Conservation (phyloP, 35 echinoderm and acorn worm species). For the Apostichopus japonicus region DNA sequence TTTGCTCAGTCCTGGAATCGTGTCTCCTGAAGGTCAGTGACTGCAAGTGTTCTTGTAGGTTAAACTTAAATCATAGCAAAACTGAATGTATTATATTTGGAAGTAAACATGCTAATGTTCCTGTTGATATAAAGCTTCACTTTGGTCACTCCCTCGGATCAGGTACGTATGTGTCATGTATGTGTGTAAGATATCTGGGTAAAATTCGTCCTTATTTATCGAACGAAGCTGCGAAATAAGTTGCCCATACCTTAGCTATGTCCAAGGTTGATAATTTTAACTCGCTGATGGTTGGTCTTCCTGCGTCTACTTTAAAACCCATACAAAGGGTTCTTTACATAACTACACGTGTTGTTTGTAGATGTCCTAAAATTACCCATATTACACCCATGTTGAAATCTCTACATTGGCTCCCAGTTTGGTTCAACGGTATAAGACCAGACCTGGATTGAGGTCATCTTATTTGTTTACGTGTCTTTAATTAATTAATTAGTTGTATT, state of each 20-base stretch:
- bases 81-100: neutral
- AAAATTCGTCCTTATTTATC: no score
- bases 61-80: neutral
- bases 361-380: slow-evolving; percentile 10
- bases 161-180: neutral
- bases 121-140: neutral
- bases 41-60: neutral
- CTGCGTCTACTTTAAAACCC: neutral
- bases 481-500: no score
- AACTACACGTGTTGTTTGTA: neutral
- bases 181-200: no score
- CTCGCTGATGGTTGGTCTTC: slow-evolving; percentile 6
- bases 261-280: neutral
- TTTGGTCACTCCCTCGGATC: neutral
- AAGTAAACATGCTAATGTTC: neutral
- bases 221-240: neutral
- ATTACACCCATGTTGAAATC: neutral
- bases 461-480: no score
- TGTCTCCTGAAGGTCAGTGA: neutral
- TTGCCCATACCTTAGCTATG: neutral
- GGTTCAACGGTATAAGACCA: neutral
- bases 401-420: neutral
- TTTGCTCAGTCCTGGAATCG: neutral
- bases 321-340: neutral
- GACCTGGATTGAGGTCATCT: neutral